Conservation (phyloP, 2,888 invertebrate species). For the Drosophila nigritarsus region DNA sequence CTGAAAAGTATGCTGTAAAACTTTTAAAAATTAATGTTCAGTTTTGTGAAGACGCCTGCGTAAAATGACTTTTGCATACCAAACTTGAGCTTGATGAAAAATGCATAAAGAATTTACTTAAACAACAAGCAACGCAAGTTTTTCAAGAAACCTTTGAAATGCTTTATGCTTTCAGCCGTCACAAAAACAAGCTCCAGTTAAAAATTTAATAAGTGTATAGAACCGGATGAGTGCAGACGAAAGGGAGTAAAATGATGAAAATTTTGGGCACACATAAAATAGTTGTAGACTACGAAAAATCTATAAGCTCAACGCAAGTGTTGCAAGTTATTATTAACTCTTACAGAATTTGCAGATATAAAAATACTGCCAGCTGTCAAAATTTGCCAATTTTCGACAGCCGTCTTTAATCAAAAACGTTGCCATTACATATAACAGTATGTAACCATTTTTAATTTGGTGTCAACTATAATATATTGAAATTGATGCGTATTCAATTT, state of each 20-base stretch:
- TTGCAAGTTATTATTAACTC: background rate
- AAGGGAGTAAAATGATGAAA: background rate
- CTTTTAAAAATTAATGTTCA: too few relatives aligned
- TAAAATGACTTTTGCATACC: background rate
- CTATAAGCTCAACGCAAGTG: background rate
- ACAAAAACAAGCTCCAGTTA: background rate
- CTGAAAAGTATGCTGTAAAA: constrained; percentile 18
- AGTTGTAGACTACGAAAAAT: background rate
- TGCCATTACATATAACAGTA: background rate
- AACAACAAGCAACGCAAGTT: background rate
- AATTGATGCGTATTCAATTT: background rate
- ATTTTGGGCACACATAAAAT: too few relatives aligned
- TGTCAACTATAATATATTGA: background rate
- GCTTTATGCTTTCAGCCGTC: background rate
- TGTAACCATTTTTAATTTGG: background rate
- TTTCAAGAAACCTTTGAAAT: background rate
- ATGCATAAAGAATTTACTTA: background rate
- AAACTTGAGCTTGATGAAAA: background rate
- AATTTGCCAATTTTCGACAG: background rate
- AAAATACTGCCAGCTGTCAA: background rate
- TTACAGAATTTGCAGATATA: background rate
- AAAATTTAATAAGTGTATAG: background rate
- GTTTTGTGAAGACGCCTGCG: background rate
- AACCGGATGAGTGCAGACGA: background rate
- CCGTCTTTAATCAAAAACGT: background rate